These are phyloP conservation scores for Magallana nippona DNA, from an alignment of 2,888 invertebrate genomes.

Conservation along the genomic window DNA sequence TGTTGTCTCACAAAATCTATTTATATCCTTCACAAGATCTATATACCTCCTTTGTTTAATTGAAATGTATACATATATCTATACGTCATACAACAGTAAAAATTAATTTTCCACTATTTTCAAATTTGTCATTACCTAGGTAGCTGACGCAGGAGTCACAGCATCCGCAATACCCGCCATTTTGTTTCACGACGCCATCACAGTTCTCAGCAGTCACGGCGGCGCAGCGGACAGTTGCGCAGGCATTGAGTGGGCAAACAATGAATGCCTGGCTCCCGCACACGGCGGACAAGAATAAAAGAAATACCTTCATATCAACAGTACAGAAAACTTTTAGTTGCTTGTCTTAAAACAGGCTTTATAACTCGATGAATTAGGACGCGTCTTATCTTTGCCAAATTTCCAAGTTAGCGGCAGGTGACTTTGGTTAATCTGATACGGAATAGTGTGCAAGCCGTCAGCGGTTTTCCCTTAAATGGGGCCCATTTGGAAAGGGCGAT, in stretches of 20 bases:
- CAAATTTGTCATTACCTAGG: constrained; percentile 46
- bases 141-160: constrained; percentile 56
- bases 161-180: constrained; percentile 60
- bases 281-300: not conserved
- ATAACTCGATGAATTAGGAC: not conserved
- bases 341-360: constrained; percentile 10
- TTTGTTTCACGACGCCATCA: constrained; percentile 49
- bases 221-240: constrained; percentile 52
- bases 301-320: constrained; percentile 27
- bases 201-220: constrained; percentile 52
- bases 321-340: not conserved
- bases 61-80: too few species aligned
- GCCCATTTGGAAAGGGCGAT: too few species aligned
- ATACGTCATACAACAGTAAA: too few species aligned
- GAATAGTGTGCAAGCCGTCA: not conserved
- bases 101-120: too few species aligned
- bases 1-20: too few species aligned
- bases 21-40: too few species aligned
- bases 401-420: constrained; percentile 19
- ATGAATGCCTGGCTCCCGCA: constrained; percentile 10
- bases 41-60: too few species aligned
- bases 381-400: constrained; percentile 21
- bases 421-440: not conserved
- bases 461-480: not conserved
- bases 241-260: constrained; percentile 52